A percentile compares a stretch with the other conserved stretches of the same genome.
phyloP scores from a whole-genome alignment of 1,140 invertebrate species.

The Thrips palmi region DNA sequence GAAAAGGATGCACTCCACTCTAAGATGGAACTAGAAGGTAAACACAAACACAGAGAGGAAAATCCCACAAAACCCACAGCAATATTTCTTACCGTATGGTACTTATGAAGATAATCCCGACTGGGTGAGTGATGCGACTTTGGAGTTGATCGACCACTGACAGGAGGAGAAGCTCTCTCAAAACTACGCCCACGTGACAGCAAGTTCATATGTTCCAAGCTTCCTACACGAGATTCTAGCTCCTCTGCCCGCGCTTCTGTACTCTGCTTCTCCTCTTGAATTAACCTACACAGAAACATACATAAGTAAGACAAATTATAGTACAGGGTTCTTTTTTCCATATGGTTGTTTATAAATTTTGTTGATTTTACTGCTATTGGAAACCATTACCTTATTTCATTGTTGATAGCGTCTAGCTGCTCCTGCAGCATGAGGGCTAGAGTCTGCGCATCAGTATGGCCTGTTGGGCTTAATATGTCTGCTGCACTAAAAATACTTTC shows the following conservation, averaged over 20 bases:
- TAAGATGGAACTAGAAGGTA: too few relatives aligned
- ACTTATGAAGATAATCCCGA: conserved; percentile 62
- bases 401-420: conserved; percentile 98
- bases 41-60: too few relatives aligned
- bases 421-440: conserved; percentile 97
- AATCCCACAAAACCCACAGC: too few relatives aligned
- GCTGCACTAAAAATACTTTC: conserved; percentile 54
- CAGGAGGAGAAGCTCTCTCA: conserved; percentile 53
- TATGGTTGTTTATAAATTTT: background rate
- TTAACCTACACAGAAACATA: conserved; percentile 34
- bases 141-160: conserved; percentile 63
- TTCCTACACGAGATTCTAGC: conserved; percentile 88
- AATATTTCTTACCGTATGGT: conserved; percentile 51
- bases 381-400: conserved; percentile 67
- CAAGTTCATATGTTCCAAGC: conserved; percentile 82
- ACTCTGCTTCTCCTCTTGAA: conserved; percentile 97
- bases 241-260: conserved; percentile 94
- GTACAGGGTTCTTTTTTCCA: background rate
- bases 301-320: conserved; percentile 1
- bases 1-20: too few relatives aligned
- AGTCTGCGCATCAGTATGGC: conserved; percentile 88
- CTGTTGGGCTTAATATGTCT: conserved; percentile 48
- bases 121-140: conserved; percentile 57
- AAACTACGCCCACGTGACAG: conserved; percentile 54
- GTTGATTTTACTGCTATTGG: background rate